A percentile compares a stretch with the other conserved stretches of the same genome.
These are phyloP conservation scores for Carlito syrichta DNA, from an alignment of 2,113 vertebrate genomes.

Conservation along the genomic window DNA sequence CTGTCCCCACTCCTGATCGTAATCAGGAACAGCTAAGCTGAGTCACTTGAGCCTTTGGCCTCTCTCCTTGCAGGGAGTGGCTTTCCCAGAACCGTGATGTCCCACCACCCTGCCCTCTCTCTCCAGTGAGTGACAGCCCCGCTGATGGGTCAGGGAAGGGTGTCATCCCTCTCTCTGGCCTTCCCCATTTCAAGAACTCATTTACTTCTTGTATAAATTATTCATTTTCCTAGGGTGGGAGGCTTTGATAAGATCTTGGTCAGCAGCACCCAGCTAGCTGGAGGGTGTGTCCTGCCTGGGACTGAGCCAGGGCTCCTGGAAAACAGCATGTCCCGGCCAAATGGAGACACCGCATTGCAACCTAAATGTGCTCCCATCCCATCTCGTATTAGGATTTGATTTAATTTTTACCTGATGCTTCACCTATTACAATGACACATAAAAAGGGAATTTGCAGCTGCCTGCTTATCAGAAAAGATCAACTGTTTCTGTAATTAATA, in stretches of 20 bases:
- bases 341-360: background rate
- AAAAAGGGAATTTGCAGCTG: slow-evolving; percentile 78
- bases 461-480: slow-evolving; percentile 81
- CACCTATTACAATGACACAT: slow-evolving; percentile 81
- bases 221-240: background rate
- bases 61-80: slow-evolving; percentile 19
- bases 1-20: slow-evolving; percentile 43
- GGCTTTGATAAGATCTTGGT: background rate
- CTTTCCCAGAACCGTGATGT: background rate
- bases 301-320: background rate
- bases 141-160: background rate
- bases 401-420: slow-evolving; percentile 83
- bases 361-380: slow-evolving; percentile 8
- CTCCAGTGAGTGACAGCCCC: background rate
- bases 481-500: slow-evolving; percentile 84
- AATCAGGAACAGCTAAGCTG: background rate
- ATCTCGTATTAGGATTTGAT: slow-evolving; percentile 63
- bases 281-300: background rate
- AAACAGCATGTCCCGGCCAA: slow-evolving; percentile 50
- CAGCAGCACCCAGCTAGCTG: background rate
- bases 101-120: background rate
- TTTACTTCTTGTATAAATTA: background rate
- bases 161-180: background rate
- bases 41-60: slow-evolving; percentile 63
- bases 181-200: background rate